Conservation (phyloP, 2,113 vertebrate genomes). For the Syngnathus scovelli region DNA sequence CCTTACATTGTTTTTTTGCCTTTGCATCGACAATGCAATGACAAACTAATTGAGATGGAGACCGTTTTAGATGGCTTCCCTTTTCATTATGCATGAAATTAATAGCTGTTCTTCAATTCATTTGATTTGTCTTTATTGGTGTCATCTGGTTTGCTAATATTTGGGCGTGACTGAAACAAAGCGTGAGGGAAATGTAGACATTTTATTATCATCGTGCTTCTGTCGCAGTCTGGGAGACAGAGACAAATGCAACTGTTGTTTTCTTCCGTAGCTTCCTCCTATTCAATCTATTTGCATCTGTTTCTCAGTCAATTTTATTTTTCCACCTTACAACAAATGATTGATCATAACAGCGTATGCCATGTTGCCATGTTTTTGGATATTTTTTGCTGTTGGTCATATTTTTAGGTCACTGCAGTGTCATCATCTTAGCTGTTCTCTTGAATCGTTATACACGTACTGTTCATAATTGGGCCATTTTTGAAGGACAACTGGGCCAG, state of each 20-base stretch:
- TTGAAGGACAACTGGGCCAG: slow-evolving; percentile 21
- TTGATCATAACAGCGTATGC: background rate
- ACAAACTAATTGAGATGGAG: slow-evolving; percentile 57
- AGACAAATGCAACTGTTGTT: slow-evolving; percentile 23
- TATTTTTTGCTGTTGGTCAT: background rate
- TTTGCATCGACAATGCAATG: slow-evolving; percentile 39
- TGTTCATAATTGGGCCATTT: slow-evolving; percentile 17
- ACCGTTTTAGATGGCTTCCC: slow-evolving; percentile 53
- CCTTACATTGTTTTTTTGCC: slow-evolving; percentile 44
- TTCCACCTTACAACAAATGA: background rate
- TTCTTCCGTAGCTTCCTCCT: slow-evolving; percentile 16
- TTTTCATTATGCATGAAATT: slow-evolving; percentile 59
- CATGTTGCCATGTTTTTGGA: no score
- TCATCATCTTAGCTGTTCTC: slow-evolving; percentile 22
- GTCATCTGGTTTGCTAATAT: slow-evolving; percentile 45
- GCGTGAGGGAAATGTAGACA: slow-evolving; percentile 37
- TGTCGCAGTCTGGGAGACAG: slow-evolving; percentile 42
- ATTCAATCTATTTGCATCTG: slow-evolving; percentile 37
- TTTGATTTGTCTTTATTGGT: slow-evolving; percentile 60
- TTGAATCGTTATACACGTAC: slow-evolving; percentile 2
- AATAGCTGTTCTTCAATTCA: slow-evolving; percentile 54
- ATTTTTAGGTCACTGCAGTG: slow-evolving; percentile 13
- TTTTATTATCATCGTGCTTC: slow-evolving; percentile 36
- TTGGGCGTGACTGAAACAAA: slow-evolving; percentile 37
- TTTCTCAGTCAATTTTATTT: slow-evolving; percentile 20